Conservation (phyloP, 2,113 vertebrate species). For the Phylloscopus trochilus region DNA sequence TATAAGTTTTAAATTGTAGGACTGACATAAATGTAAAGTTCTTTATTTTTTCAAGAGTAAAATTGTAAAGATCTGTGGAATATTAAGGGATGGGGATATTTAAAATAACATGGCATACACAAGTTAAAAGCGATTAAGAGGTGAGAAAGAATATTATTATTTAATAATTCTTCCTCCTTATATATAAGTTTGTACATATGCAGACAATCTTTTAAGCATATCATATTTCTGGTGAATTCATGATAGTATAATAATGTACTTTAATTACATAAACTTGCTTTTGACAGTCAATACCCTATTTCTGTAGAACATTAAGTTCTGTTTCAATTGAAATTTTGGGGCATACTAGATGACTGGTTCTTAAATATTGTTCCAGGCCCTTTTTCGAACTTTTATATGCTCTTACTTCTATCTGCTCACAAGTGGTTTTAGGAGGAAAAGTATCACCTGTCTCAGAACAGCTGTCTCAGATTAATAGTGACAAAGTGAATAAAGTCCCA, state of each 20-base stretch:
- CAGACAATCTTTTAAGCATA: not conserved
- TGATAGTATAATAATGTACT: not conserved
- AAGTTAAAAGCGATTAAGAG: not conserved
- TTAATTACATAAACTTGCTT: not conserved
- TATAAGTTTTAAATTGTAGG: not conserved
- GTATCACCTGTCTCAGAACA: not conserved
- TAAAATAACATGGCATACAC: not conserved
- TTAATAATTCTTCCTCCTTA: not conserved
- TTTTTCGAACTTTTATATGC: not conserved
- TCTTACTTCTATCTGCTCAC: not conserved
- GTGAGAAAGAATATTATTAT: not conserved
- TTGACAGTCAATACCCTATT: not conserved
- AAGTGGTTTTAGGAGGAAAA: not conserved
- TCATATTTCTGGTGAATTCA: not conserved
- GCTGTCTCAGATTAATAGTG: not conserved
- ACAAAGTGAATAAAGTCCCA: not conserved
- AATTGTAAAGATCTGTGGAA: not conserved
- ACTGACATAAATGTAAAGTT: not conserved
- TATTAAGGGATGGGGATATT: not conserved
- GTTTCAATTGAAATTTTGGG: not conserved
- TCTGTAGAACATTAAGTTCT: not conserved
- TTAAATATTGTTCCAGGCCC: not conserved
- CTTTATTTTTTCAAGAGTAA: not conserved
- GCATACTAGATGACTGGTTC: not conserved
- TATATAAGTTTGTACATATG: not conserved